These are phyloP conservation scores for Thymelicus sylvestris DNA, from an alignment of 2,888 invertebrate species.

Conservation along the genomic window DNA sequence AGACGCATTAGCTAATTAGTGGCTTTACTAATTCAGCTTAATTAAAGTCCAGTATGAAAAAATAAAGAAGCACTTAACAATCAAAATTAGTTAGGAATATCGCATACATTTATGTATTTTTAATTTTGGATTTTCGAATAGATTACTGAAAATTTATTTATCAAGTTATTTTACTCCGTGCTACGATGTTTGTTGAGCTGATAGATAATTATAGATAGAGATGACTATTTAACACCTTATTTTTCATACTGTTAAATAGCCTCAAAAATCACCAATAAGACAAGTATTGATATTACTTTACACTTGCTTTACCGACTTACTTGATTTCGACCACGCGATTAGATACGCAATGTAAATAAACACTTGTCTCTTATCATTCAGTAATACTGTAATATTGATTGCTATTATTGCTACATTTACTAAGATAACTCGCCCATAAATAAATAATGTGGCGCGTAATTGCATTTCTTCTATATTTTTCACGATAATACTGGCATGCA, in stretches of 20 bases:
- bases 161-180: background rate
- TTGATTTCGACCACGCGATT: conserved; percentile 39
- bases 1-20: conserved; percentile 7
- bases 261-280: no score
- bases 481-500: background rate
- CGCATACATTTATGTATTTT: no score
- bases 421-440: conserved; percentile 5
- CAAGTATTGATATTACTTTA: background rate
- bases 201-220: no score
- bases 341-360: conserved; percentile 47
- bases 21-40: conserved; percentile 13
- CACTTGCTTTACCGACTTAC: background rate
- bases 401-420: conserved; percentile 12
- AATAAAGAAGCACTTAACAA: no score
- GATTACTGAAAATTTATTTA: background rate
- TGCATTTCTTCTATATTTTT: background rate
- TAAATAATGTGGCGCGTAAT: background rate
- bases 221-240: no score
- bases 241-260: no score
- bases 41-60: no score
- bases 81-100: no score
- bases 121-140: no score
- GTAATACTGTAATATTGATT: conserved; percentile 6
- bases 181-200: no score
- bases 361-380: conserved; percentile 43